Evolutionary conservation across 1,140 invertebrate species (phyloP).

Genomic region (Eurytemora carolleeae): DNA sequence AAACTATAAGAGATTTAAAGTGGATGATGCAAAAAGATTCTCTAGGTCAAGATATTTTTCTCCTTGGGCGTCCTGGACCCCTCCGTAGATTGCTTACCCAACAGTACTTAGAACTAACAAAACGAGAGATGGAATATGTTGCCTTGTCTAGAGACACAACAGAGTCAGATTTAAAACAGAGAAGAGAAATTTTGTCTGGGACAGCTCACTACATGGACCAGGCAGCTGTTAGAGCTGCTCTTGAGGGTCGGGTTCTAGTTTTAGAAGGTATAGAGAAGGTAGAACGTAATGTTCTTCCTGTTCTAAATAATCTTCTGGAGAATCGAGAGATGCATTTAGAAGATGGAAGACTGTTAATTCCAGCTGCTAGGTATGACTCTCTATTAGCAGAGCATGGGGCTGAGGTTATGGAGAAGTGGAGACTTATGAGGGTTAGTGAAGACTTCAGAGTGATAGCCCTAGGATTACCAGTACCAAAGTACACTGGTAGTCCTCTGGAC

Average conservation of each 20-base stretch:
- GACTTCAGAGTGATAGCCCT: constrained; percentile 78
- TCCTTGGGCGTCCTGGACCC: constrained; percentile 72
- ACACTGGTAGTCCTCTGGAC: constrained; percentile 78
- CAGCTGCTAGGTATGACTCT: constrained; percentile 70
- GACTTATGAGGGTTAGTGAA: constrained; percentile 66
- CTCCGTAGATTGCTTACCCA: constrained; percentile 54
- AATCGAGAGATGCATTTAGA: constrained; percentile 96
- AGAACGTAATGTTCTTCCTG: constrained; percentile 84
- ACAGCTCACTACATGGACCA: constrained; percentile 85
- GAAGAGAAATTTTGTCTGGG: constrained; percentile 66
- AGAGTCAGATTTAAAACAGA: constrained; percentile 85
- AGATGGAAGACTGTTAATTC: constrained; percentile 80
- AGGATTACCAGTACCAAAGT: constrained; percentile 64
- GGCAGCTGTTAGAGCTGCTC: constrained; percentile 73
- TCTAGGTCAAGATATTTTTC: constrained; percentile 81
- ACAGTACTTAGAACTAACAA: constrained; percentile 62
- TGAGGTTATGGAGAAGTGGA: constrained; percentile 60
- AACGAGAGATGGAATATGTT: constrained; percentile 77
- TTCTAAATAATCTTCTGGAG: constrained; percentile 95
- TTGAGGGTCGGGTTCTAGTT: constrained; percentile 67
- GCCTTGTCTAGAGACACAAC: constrained; percentile 84
- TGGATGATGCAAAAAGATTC: constrained; percentile 90
- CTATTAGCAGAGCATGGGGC: constrained; percentile 37
- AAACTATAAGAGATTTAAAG: constrained; percentile 53
- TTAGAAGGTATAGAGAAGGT: constrained; percentile 94